Conservation (phyloP, 2,797 vertebrate genomes). For the Syngnathus rostellatus region DNA sequence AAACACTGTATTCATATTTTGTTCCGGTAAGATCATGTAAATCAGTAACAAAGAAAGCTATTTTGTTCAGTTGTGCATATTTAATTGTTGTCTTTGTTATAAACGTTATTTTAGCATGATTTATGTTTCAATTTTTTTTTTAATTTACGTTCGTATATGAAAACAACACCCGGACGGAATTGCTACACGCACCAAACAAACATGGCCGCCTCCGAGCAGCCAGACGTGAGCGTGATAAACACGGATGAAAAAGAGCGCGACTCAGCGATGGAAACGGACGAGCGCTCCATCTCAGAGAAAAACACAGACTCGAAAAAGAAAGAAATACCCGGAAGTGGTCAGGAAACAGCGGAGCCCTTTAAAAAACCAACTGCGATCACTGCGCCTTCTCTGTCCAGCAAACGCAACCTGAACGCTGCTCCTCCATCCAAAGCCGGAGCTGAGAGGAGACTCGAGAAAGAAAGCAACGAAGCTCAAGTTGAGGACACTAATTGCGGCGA, state of each 20-base stretch:
- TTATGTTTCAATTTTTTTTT: background rate
- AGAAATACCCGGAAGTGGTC: background rate
- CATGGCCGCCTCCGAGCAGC: constrained; percentile 46
- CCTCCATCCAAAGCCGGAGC: constrained; percentile 21
- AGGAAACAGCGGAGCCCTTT: constrained; percentile 48
- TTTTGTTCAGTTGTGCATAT: background rate
- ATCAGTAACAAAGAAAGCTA: background rate
- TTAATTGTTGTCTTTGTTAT: too few species aligned
- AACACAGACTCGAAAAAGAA: background rate
- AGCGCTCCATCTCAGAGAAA: background rate
- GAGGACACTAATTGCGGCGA: background rate
- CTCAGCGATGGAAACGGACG: constrained; percentile 20
- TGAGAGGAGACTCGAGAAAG: constrained; percentile 8
- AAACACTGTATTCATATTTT: background rate
- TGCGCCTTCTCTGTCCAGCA: constrained; percentile 45
- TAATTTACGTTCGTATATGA: background rate
- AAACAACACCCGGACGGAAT: constrained; percentile 22
- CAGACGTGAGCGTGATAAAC: constrained; percentile 19
- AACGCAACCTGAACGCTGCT: constrained; percentile 26
- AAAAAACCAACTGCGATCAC: constrained; percentile 67
- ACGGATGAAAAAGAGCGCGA: constrained; percentile 27
- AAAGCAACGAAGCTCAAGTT: background rate
- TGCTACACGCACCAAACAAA: constrained; percentile 55
- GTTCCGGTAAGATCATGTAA: background rate
- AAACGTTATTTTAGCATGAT: background rate